These are phyloP conservation scores for Pristionchus entomophagus DNA, from an alignment of 2,888 invertebrate genomes.

Conservation along the genomic window DNA sequence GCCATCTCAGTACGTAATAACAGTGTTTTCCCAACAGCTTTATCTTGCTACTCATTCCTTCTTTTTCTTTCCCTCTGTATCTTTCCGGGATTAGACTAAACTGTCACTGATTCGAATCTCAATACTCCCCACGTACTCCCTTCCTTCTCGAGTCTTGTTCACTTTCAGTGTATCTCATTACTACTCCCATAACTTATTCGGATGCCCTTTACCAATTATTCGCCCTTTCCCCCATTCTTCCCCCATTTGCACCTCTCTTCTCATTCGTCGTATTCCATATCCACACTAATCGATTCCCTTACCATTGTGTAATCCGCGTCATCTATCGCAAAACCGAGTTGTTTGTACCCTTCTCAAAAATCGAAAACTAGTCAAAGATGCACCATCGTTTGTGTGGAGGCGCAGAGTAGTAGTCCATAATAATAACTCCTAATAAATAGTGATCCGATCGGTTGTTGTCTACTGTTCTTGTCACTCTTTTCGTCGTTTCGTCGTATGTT, in stretches of 20 bases:
- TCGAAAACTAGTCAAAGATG: conserved; percentile 38
- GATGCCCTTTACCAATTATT: neutral
- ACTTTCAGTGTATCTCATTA: conserved; percentile 55
- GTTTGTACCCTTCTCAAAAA: neutral
- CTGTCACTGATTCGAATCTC: conserved; percentile 39
- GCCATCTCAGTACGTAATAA: conserved; percentile 40
- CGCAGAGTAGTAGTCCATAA: neutral
- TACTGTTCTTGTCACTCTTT: conserved; percentile 14
- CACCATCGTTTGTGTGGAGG: neutral
- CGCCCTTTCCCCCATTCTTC: conserved; percentile 10
- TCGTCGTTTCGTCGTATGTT: neutral
- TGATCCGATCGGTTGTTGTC: conserved; percentile 18
- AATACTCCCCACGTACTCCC: conserved; percentile 31
- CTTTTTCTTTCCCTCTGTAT: neutral
- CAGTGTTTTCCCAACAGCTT: neutral
- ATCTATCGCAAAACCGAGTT: neutral
- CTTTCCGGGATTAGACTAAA: conserved; percentile 7
- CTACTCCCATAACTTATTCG: conserved; percentile 48
- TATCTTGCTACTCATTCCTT: conserved; percentile 12
- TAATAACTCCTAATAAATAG: conserved; percentile 32
- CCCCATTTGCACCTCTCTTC: conserved; percentile 27
- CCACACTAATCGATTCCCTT: conserved; percentile 31
- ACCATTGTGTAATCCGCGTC: neutral
- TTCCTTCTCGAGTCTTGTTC: neutral
- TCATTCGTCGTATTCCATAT: neutral